Conservation (phyloP, 2,888 invertebrate genomes). For the Sepiola atlantica region DNA sequence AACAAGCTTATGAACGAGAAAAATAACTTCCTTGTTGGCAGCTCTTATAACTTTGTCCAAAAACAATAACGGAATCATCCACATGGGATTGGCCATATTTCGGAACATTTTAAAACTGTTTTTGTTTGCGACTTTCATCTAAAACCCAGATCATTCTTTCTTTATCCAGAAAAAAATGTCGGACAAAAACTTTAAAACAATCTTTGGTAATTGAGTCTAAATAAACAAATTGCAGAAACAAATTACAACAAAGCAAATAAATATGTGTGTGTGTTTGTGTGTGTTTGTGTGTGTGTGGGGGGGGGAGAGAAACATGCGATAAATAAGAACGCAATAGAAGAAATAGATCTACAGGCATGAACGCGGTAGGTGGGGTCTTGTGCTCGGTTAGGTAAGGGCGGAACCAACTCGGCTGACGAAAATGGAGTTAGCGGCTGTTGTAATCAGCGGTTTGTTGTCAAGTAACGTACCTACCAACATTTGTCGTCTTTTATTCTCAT, state of each 20-base stretch:
- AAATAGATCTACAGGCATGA: neutral
- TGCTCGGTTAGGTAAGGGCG: neutral
- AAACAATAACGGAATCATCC: no score
- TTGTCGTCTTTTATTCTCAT: neutral
- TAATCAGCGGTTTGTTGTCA: neutral
- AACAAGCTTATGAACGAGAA: no score
- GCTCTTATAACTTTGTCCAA: no score
- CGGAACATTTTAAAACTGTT: no score
- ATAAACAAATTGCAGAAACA: neutral
- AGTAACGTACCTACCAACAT: neutral
- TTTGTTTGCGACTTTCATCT: no score
- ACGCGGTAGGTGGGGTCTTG: neutral
- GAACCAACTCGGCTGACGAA: neutral
- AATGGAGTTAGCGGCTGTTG: neutral
- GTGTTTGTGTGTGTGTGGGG: no score
- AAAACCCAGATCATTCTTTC: no score
- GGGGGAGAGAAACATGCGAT: neutral
- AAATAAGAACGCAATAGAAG: neutral
- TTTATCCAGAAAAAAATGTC: neutral
- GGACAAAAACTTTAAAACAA: neutral
- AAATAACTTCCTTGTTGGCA: no score
- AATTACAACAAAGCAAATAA: neutral
- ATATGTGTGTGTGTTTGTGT: no score
- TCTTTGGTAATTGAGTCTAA: neutral
- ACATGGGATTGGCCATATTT: no score